Percentiles rank a stretch among this genome's conserved stretches.
phyloP scores from a whole-genome alignment of 2,888 invertebrate species.

The Mellilla xanthometata region DNA sequence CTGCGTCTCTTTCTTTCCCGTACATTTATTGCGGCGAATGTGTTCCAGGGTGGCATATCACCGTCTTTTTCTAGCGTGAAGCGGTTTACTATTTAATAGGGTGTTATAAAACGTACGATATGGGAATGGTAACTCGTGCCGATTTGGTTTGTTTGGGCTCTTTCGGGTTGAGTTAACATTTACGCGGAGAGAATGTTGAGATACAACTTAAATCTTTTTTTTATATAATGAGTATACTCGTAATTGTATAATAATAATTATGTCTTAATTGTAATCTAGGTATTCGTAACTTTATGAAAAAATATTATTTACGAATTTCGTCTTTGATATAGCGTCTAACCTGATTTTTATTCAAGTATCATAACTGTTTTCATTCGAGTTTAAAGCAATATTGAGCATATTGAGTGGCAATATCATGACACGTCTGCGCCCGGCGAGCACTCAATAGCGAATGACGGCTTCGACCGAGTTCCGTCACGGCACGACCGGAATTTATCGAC shows the following conservation, averaged over 20 bases:
- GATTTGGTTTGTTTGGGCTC: conserved; percentile 28
- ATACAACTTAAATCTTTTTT: not conserved
- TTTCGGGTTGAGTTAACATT: conserved; percentile 28
- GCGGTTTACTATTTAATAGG: conserved; percentile 55
- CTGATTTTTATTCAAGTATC: too few relatives aligned
- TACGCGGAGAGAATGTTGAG: not conserved
- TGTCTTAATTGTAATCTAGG: too few relatives aligned
- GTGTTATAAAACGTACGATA: conserved; percentile 42
- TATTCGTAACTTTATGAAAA: too few relatives aligned
- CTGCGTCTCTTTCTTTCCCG: conserved; percentile 81
- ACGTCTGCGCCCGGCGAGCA: conserved; percentile 34
- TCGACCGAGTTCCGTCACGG: conserved; percentile 54
- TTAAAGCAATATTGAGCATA: conserved; percentile 18
- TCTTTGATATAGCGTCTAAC: too few relatives aligned
- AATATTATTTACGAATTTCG: too few relatives aligned
- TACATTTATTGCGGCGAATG: conserved; percentile 73
- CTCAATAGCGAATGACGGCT: conserved; percentile 51
- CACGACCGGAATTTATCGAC: conserved; percentile 59
- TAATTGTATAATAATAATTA: not conserved
- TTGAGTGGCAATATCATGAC: conserved; percentile 39
- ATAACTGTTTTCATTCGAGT: not conserved
- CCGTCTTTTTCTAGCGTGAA: conserved; percentile 71
- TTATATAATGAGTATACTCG: too few relatives aligned
- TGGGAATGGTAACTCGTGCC: conserved; percentile 28
- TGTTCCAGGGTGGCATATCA: conserved; percentile 58